Conservation (phyloP, 2,888 invertebrate genomes). For the Ramazzottius varieornatus region DNA sequence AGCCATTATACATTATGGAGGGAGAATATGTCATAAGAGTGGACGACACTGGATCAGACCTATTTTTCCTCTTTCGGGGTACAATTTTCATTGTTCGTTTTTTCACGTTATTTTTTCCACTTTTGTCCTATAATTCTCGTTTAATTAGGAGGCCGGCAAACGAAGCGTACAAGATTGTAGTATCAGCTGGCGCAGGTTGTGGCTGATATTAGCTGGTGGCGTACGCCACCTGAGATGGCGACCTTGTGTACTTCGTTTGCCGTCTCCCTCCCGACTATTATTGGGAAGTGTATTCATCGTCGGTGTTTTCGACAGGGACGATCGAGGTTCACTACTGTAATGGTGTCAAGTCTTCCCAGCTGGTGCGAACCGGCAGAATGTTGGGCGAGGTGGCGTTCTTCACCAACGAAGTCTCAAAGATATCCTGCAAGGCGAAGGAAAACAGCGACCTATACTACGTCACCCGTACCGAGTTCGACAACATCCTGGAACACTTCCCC, state of each 20-base stretch:
- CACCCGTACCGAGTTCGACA: conserved; percentile 9
- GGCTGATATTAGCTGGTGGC: too few relatives aligned
- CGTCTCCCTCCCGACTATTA: too few relatives aligned
- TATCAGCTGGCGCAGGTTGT: too few relatives aligned
- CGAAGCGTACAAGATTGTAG: too few relatives aligned
- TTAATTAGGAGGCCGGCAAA: too few relatives aligned
- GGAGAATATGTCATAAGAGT: conserved; percentile 11
- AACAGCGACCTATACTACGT: conserved; percentile 11
- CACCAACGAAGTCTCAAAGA: background rate
- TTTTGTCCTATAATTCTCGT: too few relatives aligned
- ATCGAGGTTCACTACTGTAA: background rate
- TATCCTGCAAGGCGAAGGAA: conserved; percentile 8
- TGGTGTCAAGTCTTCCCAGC: background rate
- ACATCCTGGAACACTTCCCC: conserved; percentile 10
- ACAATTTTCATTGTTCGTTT: background rate
- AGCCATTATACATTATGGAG: conserved; percentile 9
- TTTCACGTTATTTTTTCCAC: conserved; percentile 4
- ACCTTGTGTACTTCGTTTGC: too few relatives aligned
- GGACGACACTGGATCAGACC: conserved; percentile 10
- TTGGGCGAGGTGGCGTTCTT: background rate
- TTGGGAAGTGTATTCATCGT: too few relatives aligned
- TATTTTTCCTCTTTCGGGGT: conserved; percentile 3
- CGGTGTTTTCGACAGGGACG: too few relatives aligned
- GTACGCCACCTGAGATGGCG: too few relatives aligned
- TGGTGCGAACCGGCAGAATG: background rate